These are phyloP conservation scores for Crocidura indochinensis DNA, from an alignment of 2,797 vertebrate species.

Conservation along the genomic window DNA sequence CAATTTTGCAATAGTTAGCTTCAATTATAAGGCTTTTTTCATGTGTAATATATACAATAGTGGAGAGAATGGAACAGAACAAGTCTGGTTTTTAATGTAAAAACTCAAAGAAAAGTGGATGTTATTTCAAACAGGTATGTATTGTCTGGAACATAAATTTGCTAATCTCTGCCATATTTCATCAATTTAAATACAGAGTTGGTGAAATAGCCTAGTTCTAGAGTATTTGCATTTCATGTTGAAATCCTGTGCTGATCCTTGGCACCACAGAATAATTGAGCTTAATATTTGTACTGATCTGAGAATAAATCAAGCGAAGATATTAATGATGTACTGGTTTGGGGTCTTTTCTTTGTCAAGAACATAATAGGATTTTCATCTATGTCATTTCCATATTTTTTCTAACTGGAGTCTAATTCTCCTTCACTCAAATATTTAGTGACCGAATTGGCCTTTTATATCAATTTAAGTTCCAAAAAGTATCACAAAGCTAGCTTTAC, in stretches of 20 bases:
- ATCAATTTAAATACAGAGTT: constrained; percentile 49
- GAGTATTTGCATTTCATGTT: no score
- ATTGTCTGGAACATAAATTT: not conserved
- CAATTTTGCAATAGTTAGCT: not conserved
- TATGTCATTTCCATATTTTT: not conserved
- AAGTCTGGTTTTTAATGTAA: not conserved
- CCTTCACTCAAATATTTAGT: not conserved
- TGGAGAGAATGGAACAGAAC: not conserved
- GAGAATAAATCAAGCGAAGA: not conserved
- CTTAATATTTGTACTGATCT: not conserved
- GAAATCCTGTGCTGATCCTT: no score
- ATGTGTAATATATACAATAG: not conserved
- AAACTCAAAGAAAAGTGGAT: not conserved
- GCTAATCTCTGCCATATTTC: not conserved
- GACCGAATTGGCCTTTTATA: constrained; percentile 37
- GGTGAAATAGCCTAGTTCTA: not conserved
- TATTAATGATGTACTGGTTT: not conserved
- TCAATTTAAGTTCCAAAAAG: constrained; percentile 8
- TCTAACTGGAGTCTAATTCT: not conserved
- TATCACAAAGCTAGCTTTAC: constrained; percentile 7
- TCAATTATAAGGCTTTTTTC: not conserved
- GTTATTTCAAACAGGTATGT: not conserved
- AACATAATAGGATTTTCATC: not conserved
- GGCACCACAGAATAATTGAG: not conserved
- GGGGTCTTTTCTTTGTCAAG: not conserved